These are phyloP conservation scores for Trichacis sp. DNA, from an alignment of 2,888 invertebrate species.

Conservation along the genomic window DNA sequence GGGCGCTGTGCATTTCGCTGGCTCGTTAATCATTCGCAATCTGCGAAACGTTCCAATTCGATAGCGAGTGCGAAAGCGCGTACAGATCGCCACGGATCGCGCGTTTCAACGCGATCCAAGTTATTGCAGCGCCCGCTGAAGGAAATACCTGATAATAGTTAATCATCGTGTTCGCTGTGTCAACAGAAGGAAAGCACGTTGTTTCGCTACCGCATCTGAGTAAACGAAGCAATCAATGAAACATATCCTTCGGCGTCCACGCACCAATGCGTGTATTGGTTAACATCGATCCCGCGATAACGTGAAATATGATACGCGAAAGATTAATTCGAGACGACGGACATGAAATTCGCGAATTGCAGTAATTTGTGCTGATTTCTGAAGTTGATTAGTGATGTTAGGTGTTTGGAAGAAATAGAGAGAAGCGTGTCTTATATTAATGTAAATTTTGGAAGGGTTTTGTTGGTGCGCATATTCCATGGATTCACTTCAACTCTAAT, in stretches of 20 bases:
- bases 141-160: constrained; percentile 21
- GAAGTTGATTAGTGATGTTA: no score
- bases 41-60: constrained; percentile 21
- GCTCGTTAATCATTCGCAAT: constrained; percentile 24
- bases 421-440: no score
- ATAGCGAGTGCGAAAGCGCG: constrained; percentile 13
- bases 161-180: constrained; percentile 16
- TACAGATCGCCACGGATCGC: constrained; percentile 10
- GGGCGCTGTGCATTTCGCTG: constrained; percentile 21
- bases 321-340: neutral
- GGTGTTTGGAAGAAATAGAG: no score
- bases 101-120: constrained; percentile 1
- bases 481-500: no score
- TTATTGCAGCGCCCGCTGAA: neutral
- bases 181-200: constrained; percentile 23
- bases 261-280: constrained; percentile 24
- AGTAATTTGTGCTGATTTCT: no score
- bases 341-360: no score
- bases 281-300: constrained; percentile 25
- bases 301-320: neutral
- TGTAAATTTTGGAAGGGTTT: no score
- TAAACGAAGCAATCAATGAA: constrained; percentile 25
- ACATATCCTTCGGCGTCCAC: constrained; percentile 15
- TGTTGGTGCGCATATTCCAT: no score
- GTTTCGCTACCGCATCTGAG: constrained; percentile 29